Evolutionary conservation across 2,113 vertebrate species (phyloP).

Genomic region (Paramormyrops kingsleyae): DNA sequence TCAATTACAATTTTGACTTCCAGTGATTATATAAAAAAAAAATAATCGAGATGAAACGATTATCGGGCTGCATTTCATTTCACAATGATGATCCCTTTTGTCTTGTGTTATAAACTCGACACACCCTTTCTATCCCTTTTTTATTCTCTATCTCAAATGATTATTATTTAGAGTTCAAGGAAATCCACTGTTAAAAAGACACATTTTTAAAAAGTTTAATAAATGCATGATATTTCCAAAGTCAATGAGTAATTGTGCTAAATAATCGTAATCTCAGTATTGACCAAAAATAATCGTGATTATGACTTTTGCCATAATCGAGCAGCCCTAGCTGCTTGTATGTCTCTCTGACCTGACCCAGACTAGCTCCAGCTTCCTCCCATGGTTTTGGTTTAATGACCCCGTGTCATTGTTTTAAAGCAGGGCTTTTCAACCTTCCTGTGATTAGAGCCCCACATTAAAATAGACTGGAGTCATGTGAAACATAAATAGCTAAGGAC

Average conservation of each 20-base stretch:
- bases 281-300: background rate
- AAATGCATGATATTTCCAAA: background rate
- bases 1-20: background rate
- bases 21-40: background rate
- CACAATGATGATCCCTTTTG: background rate
- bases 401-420: background rate
- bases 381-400: background rate
- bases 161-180: background rate
- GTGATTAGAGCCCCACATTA: background rate
- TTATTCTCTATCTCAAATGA: background rate
- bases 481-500: background rate
- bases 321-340: background rate
- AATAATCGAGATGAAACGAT: background rate
- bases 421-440: background rate
- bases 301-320: background rate
- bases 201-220: background rate
- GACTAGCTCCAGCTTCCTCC: background rate
- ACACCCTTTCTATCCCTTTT: background rate
- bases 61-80: background rate
- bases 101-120: background rate
- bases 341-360: background rate
- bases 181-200: background rate
- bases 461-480: background rate
- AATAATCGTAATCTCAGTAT: background rate
- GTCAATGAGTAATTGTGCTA: background rate